A percentile compares a stretch with the other conserved stretches of the same genome.
phyloP scores from a whole-genome alignment of 2,113 vertebrate species.

The Capricornis sumatraensis region DNA sequence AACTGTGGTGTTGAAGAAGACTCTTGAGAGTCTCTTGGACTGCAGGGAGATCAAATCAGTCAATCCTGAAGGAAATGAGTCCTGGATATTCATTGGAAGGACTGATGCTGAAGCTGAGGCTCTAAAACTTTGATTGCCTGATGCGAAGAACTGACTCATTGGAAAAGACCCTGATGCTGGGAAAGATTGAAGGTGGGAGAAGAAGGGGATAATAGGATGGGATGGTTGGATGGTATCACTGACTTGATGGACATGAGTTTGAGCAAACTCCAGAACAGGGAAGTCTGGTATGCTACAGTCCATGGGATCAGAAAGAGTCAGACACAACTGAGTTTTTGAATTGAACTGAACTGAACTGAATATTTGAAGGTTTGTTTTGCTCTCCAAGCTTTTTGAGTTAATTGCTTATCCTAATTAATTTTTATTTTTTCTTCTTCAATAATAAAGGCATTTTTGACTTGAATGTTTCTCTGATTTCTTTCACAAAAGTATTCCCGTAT shows the following conservation, averaged over 20 bases:
- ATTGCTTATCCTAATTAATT: neutral
- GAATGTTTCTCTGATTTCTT: neutral
- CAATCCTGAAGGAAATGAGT: neutral
- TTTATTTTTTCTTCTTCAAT: neutral
- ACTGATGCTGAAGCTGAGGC: neutral
- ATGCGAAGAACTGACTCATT: neutral
- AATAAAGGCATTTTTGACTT: neutral
- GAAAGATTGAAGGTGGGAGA: neutral
- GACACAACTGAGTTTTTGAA: neutral
- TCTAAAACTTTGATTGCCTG: neutral
- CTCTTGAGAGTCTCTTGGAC: neutral
- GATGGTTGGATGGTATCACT: neutral
- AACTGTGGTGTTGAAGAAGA: neutral
- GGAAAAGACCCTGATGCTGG: neutral
- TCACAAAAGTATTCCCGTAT: neutral
- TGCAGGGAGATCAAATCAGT: neutral
- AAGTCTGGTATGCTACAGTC: neutral
- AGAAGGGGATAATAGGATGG: neutral
- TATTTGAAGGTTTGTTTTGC: neutral
- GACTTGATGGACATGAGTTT: neutral
- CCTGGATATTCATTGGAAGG: neutral
- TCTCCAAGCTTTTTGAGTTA: neutral
- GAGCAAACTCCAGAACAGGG: neutral
- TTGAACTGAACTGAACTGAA: neutral
- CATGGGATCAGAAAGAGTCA: fast-evolving